Evolutionary conservation across 2,113 vertebrate genomes (phyloP).

Genomic region (Halcyon malimbica): DNA sequence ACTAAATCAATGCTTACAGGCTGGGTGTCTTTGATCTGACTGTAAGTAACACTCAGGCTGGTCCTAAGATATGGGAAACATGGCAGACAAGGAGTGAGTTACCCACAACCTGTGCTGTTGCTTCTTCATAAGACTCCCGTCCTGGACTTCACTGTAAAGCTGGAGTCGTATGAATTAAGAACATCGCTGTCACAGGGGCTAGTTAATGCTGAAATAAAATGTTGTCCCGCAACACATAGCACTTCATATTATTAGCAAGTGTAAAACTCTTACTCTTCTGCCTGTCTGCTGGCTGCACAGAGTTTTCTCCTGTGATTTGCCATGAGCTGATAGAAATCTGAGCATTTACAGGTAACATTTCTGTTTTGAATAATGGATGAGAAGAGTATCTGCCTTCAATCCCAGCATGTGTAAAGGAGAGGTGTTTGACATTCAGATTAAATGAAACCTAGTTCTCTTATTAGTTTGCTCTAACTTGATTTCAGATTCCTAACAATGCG

Average conservation of each 20-base stretch:
- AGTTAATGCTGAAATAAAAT: background rate
- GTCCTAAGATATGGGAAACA: background rate
- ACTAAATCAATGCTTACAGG: background rate
- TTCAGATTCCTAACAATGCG: background rate
- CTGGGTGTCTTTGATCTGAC: background rate
- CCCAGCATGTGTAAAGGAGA: background rate
- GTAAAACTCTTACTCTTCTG: background rate
- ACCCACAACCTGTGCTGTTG: background rate
- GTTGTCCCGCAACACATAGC: background rate
- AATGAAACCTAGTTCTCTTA: background rate
- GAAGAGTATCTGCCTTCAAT: background rate
- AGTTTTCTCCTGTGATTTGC: background rate
- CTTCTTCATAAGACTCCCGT: background rate
- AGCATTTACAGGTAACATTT: background rate
- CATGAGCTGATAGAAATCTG: slow-evolving; percentile 3
- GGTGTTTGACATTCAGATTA: background rate
- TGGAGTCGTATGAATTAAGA: background rate
- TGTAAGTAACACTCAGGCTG: background rate
- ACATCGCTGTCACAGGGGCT: background rate
- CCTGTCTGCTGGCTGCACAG: background rate
- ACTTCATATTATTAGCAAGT: background rate
- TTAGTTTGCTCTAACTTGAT: background rate
- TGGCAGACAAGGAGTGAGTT: background rate
- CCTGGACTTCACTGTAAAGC: background rate
- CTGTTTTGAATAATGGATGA: slow-evolving; percentile 26